Evolutionary conservation across 1,140 invertebrate species (phyloP), one percentile per base, ranked within the genome.

Genomic region (Neodiprion lecontei): DNA sequence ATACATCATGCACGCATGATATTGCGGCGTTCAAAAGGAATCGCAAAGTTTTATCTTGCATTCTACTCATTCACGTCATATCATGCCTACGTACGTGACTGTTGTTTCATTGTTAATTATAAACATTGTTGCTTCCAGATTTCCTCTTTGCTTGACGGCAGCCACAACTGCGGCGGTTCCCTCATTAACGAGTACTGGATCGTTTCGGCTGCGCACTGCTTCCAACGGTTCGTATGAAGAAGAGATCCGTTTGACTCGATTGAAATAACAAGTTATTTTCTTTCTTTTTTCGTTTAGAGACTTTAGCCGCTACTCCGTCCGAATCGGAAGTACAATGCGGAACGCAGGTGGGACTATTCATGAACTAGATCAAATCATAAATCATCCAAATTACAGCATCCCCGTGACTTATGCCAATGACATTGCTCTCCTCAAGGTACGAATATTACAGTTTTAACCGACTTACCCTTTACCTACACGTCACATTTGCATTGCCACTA

Each of bases 201-300:
- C 0, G 66, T 82, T 7, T 79, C 81, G n/a, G 81, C 81, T 1
- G 81, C 81, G 7, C 81, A 82, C 61, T 82, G 80, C 61, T 48
- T 74, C 17, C 47, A 75, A 74, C 14, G 12, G 69, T 74, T 12
- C 48, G 17, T 14, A 65, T 65, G 17, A 14, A 65, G 12, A 14
- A 14, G 7, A 14, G 12, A 65, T 65, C 61, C 1, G 5, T 14
- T 14, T 65, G 17, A 14, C 4, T 3, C 61, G 0, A 14, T 65
- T 65, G 7, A 14, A 65, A 65, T 14, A 7, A 14, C 61, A 65
- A 65, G 7, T 65, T 14, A 7, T 65, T 65, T 14, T 65, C 17
- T 65, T 0, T 2, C 17, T 65, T 40, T 5, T 40, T 40, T 40
- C 28, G 1, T 21, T 14, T 7, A 65, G 61, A 65, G 61, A 65